A percentile compares a stretch with the other conserved stretches of the same genome.
phyloP scores from a whole-genome alignment of 2,888 invertebrate species.

The Cheilosia urbana region DNA sequence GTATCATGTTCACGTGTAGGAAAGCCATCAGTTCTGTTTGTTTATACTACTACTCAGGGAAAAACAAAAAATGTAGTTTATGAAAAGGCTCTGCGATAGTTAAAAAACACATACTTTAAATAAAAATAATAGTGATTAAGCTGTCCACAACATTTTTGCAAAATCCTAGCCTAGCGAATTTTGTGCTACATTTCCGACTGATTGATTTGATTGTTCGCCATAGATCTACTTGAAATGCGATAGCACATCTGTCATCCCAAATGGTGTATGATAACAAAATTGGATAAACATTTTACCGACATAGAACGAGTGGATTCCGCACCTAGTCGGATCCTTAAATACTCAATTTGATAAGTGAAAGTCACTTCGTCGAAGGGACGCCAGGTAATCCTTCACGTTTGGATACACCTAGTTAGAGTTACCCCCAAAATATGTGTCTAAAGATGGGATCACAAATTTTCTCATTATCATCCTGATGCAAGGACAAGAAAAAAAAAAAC shows the following conservation, averaged over 20 bases:
- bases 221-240: slow-evolving; percentile 53
- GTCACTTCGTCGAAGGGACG: slow-evolving; percentile 43
- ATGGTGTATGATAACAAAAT: slow-evolving; percentile 35
- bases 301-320: slow-evolving; percentile 36
- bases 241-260: slow-evolving; percentile 52
- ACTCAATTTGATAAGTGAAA: slow-evolving; percentile 25
- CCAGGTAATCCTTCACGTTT: slow-evolving; percentile 30
- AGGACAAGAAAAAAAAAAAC: not conserved
- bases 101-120: too few relatives aligned
- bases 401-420: not conserved
- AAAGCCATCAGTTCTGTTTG: too few relatives aligned
- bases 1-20: too few relatives aligned
- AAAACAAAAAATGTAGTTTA: too few relatives aligned
- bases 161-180: not conserved
- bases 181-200: slow-evolving; percentile 21
- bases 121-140: too few relatives aligned
- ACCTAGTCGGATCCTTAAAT: slow-evolving; percentile 26
- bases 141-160: too few relatives aligned
- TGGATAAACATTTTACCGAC: slow-evolving; percentile 19
- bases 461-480: slow-evolving; percentile 24
- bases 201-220: slow-evolving; percentile 59
- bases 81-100: too few relatives aligned
- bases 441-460: slow-evolving; percentile 31
- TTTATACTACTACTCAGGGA: too few relatives aligned
- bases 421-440: not conserved